These are phyloP conservation scores for Pseudomugil tenellus DNA, from an alignment of 2,797 vertebrate species.

Conservation along the genomic window DNA sequence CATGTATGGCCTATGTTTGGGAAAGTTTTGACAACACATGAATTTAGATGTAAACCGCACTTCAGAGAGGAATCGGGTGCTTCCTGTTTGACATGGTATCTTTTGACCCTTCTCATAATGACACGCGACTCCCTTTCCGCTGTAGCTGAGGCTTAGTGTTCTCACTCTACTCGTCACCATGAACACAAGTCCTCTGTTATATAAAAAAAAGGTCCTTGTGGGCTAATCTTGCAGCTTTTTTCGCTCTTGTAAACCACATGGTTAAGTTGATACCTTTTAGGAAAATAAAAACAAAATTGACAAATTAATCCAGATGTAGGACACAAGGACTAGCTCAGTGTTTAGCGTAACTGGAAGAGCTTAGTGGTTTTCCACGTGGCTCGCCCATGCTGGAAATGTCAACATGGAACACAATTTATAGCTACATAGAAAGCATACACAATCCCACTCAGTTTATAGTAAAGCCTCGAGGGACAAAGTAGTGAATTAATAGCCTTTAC, in stretches of 20 bases:
- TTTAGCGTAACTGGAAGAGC: neutral
- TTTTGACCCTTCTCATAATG: slow-evolving; percentile 11
- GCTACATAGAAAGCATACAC: slow-evolving; percentile 5
- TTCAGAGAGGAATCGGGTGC: slow-evolving; percentile 29
- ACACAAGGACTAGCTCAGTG: neutral
- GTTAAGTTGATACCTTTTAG: slow-evolving; percentile 2
- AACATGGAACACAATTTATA: slow-evolving; percentile 6
- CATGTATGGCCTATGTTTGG: slow-evolving; percentile 43
- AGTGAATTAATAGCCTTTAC: neutral
- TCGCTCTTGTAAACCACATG: slow-evolving; percentile 2
- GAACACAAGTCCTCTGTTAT: slow-evolving; percentile 2
- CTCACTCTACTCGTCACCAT: neutral
- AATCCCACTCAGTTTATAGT: slow-evolving; percentile 9
- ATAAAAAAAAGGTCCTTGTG: neutral
- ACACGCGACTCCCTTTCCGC: slow-evolving; percentile 44
- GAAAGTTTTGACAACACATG: slow-evolving; percentile 50
- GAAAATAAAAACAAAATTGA: slow-evolving; percentile 36
- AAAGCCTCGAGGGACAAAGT: neutral
- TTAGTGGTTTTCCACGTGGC: slow-evolving; percentile 24
- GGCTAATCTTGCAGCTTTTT: slow-evolving; percentile 7
- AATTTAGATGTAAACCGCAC: slow-evolving; percentile 46
- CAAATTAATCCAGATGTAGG: slow-evolving; percentile 25
- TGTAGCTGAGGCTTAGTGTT: slow-evolving; percentile 17
- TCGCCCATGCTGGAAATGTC: slow-evolving; percentile 34
- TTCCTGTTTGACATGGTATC: slow-evolving; percentile 57